phyloP scores from a whole-genome alignment of 2,888 invertebrate genomes.

The Drosophila aldrichi region DNA sequence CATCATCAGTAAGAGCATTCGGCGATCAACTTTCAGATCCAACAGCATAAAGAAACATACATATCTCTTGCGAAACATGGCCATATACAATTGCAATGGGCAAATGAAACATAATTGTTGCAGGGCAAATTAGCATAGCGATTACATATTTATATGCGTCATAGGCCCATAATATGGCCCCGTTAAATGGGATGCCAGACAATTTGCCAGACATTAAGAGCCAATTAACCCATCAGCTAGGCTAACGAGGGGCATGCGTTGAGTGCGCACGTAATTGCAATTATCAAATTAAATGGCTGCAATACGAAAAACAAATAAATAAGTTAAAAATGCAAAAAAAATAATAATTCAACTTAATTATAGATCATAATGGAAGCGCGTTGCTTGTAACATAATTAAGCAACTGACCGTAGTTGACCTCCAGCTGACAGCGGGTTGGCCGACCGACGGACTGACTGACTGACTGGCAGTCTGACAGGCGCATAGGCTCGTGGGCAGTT shows the following conservation, averaged over 20 bases:
- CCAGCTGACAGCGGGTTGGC: slow-evolving; percentile 37
- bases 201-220: slow-evolving; percentile 74
- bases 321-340: slow-evolving; percentile 48
- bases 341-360: slow-evolving; percentile 26
- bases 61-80: neutral
- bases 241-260: slow-evolving; percentile 40
- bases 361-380: slow-evolving; percentile 49
- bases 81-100: neutral
- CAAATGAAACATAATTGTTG: neutral
- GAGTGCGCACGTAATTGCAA: slow-evolving; percentile 64
- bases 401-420: slow-evolving; percentile 59
- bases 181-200: slow-evolving; percentile 30
- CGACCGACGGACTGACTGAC: slow-evolving; percentile 50
- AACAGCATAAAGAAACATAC: neutral
- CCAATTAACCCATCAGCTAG: slow-evolving; percentile 71
- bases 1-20: neutral
- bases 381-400: slow-evolving; percentile 70
- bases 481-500: slow-evolving; percentile 68
- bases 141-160: neutral
- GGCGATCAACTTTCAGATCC: neutral
- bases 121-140: neutral
- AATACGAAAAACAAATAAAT: slow-evolving; percentile 61
- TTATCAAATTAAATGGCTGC: slow-evolving; percentile 73
- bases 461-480: slow-evolving; percentile 68
- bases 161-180: slow-evolving; percentile 13